Conservation (phyloP, 2,797 vertebrate species). For the Catamblyrhynchus diadema region DNA sequence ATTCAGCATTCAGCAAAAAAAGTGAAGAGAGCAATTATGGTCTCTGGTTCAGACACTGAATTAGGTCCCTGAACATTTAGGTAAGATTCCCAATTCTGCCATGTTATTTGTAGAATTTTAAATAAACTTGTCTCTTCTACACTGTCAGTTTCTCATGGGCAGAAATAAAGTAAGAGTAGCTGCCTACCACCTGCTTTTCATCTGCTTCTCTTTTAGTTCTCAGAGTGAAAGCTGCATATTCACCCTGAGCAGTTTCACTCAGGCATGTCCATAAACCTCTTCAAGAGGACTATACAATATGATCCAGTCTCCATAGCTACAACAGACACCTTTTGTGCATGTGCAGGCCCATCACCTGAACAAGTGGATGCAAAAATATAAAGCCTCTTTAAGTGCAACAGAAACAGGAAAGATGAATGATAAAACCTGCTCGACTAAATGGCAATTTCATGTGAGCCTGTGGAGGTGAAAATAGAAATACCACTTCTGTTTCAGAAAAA, state of each 20-base stretch:
- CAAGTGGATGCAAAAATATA: neutral
- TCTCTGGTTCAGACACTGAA: neutral
- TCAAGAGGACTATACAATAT: neutral
- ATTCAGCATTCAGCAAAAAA: neutral
- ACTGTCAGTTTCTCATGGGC: neutral
- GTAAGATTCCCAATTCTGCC: neutral
- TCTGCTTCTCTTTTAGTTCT: neutral
- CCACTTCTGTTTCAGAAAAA: neutral
- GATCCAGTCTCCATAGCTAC: neutral
- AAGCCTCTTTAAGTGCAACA: neutral
- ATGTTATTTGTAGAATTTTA: neutral
- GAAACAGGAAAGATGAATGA: neutral
- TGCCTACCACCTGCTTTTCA: neutral
- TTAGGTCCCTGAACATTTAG: neutral
- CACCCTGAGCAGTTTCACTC: neutral
- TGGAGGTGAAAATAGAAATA: neutral
- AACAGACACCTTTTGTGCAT: neutral
- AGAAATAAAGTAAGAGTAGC: neutral
- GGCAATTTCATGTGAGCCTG: neutral
- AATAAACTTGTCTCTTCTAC: neutral
- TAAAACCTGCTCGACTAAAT: neutral
- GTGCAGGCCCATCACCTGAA: neutral
- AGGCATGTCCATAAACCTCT: neutral
- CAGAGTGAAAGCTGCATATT: neutral
- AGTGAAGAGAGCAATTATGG: neutral